A percentile compares a stretch with the other conserved stretches of the same genome.
phyloP scores from a whole-genome alignment of 23 tunicate species.

The Clavelina lepadiformis region DNA sequence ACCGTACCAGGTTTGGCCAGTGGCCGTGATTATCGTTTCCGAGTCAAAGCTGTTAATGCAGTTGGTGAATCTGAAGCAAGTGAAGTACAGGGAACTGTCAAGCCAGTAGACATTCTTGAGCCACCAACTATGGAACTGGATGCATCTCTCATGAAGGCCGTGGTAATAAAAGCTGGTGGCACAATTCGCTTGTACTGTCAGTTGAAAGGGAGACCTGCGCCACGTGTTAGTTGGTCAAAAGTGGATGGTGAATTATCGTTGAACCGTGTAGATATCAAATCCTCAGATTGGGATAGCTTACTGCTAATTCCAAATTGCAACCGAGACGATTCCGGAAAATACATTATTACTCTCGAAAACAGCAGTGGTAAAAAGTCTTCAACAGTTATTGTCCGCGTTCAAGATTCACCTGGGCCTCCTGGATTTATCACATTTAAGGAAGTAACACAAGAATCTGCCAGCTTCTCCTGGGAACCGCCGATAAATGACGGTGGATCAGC shows the following conservation, averaged over 20 bases:
- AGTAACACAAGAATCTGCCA: slow-evolving; percentile 45
- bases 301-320: slow-evolving; percentile 73
- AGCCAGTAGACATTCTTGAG: slow-evolving; percentile 57
- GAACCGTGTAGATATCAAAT: slow-evolving; percentile 76
- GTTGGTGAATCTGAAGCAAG: slow-evolving; percentile 80
- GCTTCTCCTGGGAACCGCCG: slow-evolving; percentile 76
- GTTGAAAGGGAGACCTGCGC: slow-evolving; percentile 82
- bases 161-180: slow-evolving; percentile 66
- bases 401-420: slow-evolving; percentile 92
- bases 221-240: slow-evolving; percentile 78
- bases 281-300: slow-evolving; percentile 69
- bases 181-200: slow-evolving; percentile 56
- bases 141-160: slow-evolving; percentile 38
- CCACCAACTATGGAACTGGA: slow-evolving; percentile 63
- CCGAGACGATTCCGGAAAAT: slow-evolving; percentile 88
- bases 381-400: slow-evolving; percentile 72
- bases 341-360: slow-evolving; percentile 63
- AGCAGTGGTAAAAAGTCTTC: slow-evolving; percentile 73
- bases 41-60: slow-evolving; percentile 73
- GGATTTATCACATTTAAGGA: slow-evolving; percentile 56
- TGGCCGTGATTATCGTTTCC: slow-evolving; percentile 65
- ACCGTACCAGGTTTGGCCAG: slow-evolving; percentile 48
- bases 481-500: slow-evolving; percentile 85
- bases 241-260: slow-evolving; percentile 53
- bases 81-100: slow-evolving; percentile 45